Evolutionary conservation across 2,113 vertebrate genomes (phyloP), one percentile per base, ranked within the genome.

Genomic region (Patagioenas fasciata): DNA sequence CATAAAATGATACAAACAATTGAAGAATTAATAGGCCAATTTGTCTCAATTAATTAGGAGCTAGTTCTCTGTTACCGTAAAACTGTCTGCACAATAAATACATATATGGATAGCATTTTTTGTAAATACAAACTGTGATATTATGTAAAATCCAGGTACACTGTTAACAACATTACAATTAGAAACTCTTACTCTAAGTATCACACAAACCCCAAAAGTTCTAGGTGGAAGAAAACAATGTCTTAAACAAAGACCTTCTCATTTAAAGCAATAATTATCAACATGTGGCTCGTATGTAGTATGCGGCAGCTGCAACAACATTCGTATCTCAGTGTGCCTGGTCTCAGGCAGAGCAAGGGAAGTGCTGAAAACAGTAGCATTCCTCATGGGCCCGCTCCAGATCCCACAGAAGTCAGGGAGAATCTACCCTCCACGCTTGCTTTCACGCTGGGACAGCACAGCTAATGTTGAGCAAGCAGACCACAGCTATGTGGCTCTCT

Each of bases 281-380:
- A 88, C 94, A 80, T 95, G 74, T 92, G 85, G 57, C 72, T 91
- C 75, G 74, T 60, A 78, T 57, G 82, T 71, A 91, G 60, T 44
- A 64, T 36, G 66, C 71, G 66, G 86, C 93, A 96, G 90, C 96
- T 96, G 92, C 88, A 96, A 96, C 65, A 97, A 91, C 88, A 91
- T 62, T 91, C 78, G 13, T 92, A 94, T 96, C 95, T 89, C 90
- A 65, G 20, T 75, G 70, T 93, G 95, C 69, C 80, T 92, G 77
- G 83, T 86, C 91, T 84, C 26, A 91, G 64, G 72, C 92, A 96
- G 53, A 94, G 91, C n/a, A 89, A 80, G 62, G 61, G 61, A 96
- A 94, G 93, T 92, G 96, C 93, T 96, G 93, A 96, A 96, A 95
- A 92, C 75, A 77, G 96, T 94, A 95, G 95, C 92, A 84, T 84